Percentiles rank a stretch among this genome's conserved stretches.
phyloP scores from a whole-genome alignment of 2,797 vertebrate species.

The Ptychadena robeensis region DNA sequence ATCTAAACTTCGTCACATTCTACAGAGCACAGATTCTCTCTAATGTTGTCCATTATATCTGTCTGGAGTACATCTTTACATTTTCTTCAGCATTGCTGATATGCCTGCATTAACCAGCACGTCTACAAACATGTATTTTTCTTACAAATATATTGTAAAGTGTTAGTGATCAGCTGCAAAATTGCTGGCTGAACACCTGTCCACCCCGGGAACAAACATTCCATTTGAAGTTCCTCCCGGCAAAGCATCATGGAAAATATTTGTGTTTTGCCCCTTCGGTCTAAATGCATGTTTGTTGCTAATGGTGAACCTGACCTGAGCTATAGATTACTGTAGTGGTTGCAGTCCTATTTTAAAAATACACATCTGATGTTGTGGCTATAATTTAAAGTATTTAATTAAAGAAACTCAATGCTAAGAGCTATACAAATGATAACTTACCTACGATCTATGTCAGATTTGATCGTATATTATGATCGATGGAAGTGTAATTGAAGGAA shows the following conservation, averaged over 20 bases:
- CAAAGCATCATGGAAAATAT: neutral
- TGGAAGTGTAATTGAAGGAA: no score
- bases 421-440: no score
- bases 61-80: no score
- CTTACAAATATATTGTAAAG: neutral
- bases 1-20: no score
- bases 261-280: neutral
- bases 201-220: slow-evolving; percentile 7
- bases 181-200: neutral
- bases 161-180: neutral
- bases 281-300: neutral
- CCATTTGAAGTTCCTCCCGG: slow-evolving; percentile 15
- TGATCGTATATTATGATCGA: no score
- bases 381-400: no score
- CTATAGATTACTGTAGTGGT: neutral
- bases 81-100: neutral
- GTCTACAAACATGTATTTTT: neutral
- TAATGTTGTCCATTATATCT: no score
- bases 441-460: no score
- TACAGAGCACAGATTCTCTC: no score
- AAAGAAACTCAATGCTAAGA: no score
- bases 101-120: neutral
- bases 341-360: no score
- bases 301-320: neutral
- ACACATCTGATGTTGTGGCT: neutral